These are phyloP conservation scores for Microcebus murinus DNA, from an alignment of 2,113 vertebrate genomes.

Conservation along the genomic window DNA sequence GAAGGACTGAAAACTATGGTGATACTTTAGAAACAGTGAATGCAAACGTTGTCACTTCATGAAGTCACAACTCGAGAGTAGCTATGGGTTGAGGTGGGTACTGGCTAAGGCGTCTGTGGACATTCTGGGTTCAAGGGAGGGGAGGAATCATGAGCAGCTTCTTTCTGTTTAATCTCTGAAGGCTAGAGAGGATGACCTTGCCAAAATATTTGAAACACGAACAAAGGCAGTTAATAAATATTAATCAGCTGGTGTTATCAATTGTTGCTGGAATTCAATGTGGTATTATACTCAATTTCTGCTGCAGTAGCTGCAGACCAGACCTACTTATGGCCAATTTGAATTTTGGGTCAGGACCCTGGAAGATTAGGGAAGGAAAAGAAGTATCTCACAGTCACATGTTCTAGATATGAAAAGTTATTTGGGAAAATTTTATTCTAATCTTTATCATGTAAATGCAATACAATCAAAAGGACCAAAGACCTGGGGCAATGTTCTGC, in stretches of 20 bases:
- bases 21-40: not conserved
- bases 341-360: not conserved
- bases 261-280: not conserved
- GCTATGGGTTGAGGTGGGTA: not conserved
- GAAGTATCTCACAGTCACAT: not conserved
- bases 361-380: conserved; percentile 32
- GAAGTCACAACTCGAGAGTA: not conserved
- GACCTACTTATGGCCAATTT: not conserved
- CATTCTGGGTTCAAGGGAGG: not conserved
- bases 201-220: not conserved
- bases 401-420: not conserved
- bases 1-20: not conserved
- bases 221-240: not conserved
- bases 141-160: not conserved
- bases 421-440: not conserved
- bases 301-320: not conserved
- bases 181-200: not conserved
- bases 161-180: not conserved
- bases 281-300: not conserved
- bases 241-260: not conserved
- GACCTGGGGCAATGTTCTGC: not conserved
- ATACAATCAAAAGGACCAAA: not conserved
- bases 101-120: not conserved
- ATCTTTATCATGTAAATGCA: not conserved
- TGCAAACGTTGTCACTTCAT: not conserved